Evolutionary conservation across 2,113 vertebrate species (phyloP), one percentile per base, ranked within the genome.

Genomic region (Atractosteus spatula): DNA sequence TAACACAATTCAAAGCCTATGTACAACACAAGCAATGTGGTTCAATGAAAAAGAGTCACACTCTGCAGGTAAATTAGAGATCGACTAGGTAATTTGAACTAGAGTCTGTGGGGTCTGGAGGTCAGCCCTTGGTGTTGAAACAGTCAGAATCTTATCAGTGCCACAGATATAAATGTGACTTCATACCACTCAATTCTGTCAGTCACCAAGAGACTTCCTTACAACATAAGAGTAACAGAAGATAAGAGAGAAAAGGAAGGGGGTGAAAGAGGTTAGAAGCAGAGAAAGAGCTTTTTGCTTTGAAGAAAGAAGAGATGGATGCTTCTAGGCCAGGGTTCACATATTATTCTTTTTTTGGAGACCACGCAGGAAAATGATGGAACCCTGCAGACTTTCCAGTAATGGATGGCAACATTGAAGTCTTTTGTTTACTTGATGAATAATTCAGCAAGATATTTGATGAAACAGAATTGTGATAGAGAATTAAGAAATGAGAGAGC

Each of bases 161-260:
- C 41, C 44, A 41, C 6, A 51, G 71, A 72, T 72, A 66, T 56
- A 13, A 57, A 12, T 14, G 56, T 55, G 8, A 55, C 3, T 45
- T 61, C 56, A 61, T 54, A 42, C 12, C 56, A 42, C 44, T 29
- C 41, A 42, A 41, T 43, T 41, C 57, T 29, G 16, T 43, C 61
- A 51, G 64, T 54, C 55, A 66, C 64, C 42, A 3, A 3, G 62
- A 62, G 41, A 59, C 54, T 72, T 62, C 65, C 66, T 67, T 73
- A 55, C 42, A 44, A 7, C 8, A 5, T 51, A 62, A 29, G 61
- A 66, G 51, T 54, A 13, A 43, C 13, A 41, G 29, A 66, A 43
- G 71, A 66, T 67, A 66, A 73, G 41, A 7, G 16, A 2, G 63
- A 64, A 14, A 14, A 14, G 13, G 10, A 6, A 16, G 55, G 11